Conservation (phyloP, 2,888 invertebrate genomes). For the Pyrochroa serraticornis region DNA sequence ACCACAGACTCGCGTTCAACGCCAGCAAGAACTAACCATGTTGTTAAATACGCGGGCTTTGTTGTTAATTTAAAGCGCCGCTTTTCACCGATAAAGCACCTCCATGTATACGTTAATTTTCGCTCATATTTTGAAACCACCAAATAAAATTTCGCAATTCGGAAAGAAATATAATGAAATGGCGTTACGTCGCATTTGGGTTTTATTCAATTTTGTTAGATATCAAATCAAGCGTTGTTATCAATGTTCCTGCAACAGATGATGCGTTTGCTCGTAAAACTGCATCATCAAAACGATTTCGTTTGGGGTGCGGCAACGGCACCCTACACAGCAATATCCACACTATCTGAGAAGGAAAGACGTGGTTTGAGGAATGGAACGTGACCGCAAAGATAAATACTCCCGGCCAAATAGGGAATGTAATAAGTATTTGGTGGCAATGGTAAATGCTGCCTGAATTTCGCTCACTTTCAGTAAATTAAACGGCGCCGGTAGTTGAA, state of each 20-base stretch:
- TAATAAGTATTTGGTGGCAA: slow-evolving; percentile 14
- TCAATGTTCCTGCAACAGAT: slow-evolving; percentile 13
- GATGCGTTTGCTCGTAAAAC: slow-evolving; percentile 6
- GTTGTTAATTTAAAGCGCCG: slow-evolving; percentile 44
- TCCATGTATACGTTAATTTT: background rate
- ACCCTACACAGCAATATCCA: slow-evolving; percentile 35
- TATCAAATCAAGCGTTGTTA: background rate
- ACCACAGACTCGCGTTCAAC: slow-evolving; percentile 47
- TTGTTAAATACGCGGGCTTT: slow-evolving; percentile 46
- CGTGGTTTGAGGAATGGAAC: slow-evolving; percentile 33
- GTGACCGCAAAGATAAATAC: slow-evolving; percentile 41
- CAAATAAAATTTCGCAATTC: background rate
- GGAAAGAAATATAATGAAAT: slow-evolving; percentile 8
- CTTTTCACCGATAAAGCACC: slow-evolving; percentile 38
- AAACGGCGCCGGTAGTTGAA: background rate
- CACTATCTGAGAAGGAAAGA: slow-evolving; percentile 29
- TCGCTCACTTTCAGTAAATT: background rate
- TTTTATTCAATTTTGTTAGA: background rate
- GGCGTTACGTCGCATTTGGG: too few relatives aligned
- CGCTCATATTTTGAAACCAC: background rate
- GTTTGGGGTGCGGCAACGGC: slow-evolving; percentile 20
- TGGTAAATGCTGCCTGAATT: background rate
- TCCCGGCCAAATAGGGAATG: slow-evolving; percentile 13
- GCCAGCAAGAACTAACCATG: slow-evolving; percentile 47
- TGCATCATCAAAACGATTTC: slow-evolving; percentile 13